Evolutionary conservation across 2,113 vertebrate genomes (phyloP).

Genomic region (Dipodomys ordii): DNA sequence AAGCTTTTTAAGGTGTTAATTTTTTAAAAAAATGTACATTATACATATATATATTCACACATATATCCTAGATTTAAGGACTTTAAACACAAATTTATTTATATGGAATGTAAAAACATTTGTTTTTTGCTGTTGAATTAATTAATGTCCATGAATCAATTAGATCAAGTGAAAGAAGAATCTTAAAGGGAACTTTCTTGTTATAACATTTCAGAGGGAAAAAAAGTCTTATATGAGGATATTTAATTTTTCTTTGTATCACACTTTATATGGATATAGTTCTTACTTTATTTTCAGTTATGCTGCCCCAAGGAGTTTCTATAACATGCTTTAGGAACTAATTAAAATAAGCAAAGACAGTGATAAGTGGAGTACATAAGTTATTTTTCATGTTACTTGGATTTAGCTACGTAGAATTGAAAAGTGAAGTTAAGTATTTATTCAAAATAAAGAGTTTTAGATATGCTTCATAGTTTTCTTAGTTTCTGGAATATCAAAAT

Average conservation of each 20-base stretch:
- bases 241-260: constrained; percentile 2
- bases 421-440: neutral
- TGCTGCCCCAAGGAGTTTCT: neutral
- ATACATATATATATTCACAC: neutral
- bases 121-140: constrained; percentile 19
- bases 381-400: constrained; percentile 13
- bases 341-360: neutral
- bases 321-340: neutral
- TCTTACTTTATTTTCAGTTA: constrained; percentile 41
- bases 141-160: neutral
- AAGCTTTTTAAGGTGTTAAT: constrained; percentile 4
- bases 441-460: neutral
- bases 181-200: neutral
- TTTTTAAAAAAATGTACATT: neutral
- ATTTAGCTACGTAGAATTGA: constrained; percentile 19
- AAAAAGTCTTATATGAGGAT: neutral
- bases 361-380: neutral
- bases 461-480: neutral
- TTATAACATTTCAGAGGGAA: neutral
- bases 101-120: neutral
- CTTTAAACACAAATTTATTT: neutral
- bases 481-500: constrained; percentile 18
- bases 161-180: neutral
- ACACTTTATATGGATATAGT: constrained; percentile 3
- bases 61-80: neutral